Percentiles rank a stretch among this genome's conserved stretches.
phyloP scores from a whole-genome alignment of 64 coral and sea anemone genomes.

The Actinia tenebrosa region DNA sequence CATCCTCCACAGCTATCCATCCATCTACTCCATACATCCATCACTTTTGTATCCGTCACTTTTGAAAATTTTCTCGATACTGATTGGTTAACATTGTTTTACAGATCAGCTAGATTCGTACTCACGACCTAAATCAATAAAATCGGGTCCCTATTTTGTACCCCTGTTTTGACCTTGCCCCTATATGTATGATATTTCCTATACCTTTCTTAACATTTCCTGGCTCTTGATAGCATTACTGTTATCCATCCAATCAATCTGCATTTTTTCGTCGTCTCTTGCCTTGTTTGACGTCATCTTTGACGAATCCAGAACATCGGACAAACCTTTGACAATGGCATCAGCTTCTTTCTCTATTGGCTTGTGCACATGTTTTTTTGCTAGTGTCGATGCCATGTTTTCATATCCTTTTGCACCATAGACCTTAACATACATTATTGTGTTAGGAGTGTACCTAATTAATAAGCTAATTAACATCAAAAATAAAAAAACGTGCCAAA shows the following conservation, averaged over 20 bases:
- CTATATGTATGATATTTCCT: too few species aligned
- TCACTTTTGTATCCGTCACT: too few species aligned
- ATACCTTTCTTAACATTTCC: conserved; percentile 36
- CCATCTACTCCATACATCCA: too few species aligned
- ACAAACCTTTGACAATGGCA: conserved; percentile 30
- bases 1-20: too few species aligned
- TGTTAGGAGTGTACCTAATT: not conserved
- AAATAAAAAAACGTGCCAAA: too few species aligned
- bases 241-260: conserved; percentile 48
- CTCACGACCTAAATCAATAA: too few species aligned
- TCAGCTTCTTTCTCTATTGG: conserved; percentile 10
- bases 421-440: not conserved
- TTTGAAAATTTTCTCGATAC: too few species aligned
- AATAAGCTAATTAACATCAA: too few species aligned
- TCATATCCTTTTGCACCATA: conserved; percentile 31
- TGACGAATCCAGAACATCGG: conserved; percentile 22
- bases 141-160: too few species aligned
- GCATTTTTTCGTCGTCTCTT: conserved; percentile 18
- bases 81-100: too few species aligned
- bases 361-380: conserved; percentile 17
- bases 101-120: too few species aligned
- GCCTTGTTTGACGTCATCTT: not conserved
- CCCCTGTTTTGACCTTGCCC: too few species aligned
- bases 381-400: conserved; percentile 34
- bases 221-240: conserved; percentile 39